phyloP scores from a whole-genome alignment of 2,113 vertebrate genomes.

The Percopsis transmontana region DNA sequence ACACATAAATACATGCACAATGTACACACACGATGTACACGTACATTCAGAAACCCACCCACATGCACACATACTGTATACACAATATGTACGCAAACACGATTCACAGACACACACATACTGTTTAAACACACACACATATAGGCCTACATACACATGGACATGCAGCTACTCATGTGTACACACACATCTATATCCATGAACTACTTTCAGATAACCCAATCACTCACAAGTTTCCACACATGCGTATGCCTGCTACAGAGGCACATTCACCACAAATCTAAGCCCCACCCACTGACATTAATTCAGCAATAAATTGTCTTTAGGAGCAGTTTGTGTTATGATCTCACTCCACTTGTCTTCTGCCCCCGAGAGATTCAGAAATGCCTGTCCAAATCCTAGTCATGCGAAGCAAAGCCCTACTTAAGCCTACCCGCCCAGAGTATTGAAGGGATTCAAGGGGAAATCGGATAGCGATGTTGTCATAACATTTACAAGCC shows the following conservation, averaged over 20 bases:
- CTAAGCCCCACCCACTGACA: slow-evolving; percentile 4
- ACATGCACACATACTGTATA: not conserved
- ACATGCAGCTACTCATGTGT: not conserved
- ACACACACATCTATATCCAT: not conserved
- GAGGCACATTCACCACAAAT: not conserved
- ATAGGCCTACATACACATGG: not conserved
- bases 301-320: slow-evolving; percentile 25
- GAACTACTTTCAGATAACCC: not conserved
- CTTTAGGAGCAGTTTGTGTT: slow-evolving; percentile 48
- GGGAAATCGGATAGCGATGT: slow-evolving; percentile 62
- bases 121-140: not conserved
- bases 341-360: slow-evolving; percentile 34
- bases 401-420: slow-evolving; percentile 65
- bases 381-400: slow-evolving; percentile 55
- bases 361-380: slow-evolving; percentile 38
- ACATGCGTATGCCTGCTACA: slow-evolving; percentile 3
- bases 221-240: slow-evolving; percentile 17
- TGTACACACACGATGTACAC: not conserved
- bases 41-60: slow-evolving; percentile 2
- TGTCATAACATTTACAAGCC: slow-evolving; percentile 60
- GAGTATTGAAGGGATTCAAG: slow-evolving; percentile 55
- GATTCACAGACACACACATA: slow-evolving; percentile 1
- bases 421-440: slow-evolving; percentile 41
- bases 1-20: not conserved
- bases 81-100: not conserved